Conservation (phyloP, 2,888 invertebrate species). For the Phania funesta region DNA sequence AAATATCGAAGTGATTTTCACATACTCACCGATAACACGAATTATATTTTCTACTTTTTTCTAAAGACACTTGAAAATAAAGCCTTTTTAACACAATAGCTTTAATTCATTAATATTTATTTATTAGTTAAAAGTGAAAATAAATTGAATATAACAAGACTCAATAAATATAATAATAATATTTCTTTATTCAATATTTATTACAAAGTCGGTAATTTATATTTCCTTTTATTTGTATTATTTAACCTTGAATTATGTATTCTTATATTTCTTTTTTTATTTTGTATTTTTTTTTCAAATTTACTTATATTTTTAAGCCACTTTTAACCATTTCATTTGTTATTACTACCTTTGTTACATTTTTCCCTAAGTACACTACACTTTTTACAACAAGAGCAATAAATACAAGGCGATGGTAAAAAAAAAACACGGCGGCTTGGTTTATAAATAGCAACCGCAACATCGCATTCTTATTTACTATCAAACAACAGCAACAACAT, state of each 20-base stretch:
- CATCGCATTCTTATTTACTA: neutral
- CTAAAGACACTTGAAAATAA: neutral
- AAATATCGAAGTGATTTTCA: constrained; percentile 17
- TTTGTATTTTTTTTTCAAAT: constrained; percentile 14
- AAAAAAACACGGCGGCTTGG: constrained; percentile 42
- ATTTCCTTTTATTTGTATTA: neutral
- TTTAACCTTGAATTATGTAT: constrained; percentile 2
- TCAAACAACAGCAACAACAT: constrained; percentile 4
- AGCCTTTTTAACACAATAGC: neutral
- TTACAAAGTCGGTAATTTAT: neutral
- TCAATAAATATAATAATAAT: too few species aligned
- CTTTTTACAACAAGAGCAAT: constrained; percentile 14
- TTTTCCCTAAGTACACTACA: constrained; percentile 12
- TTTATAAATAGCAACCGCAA: constrained; percentile 42
- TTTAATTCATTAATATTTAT: neutral
- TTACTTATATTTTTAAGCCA: constrained; percentile 25
- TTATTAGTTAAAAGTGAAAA: neutral
- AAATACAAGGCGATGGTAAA: constrained; percentile 13
- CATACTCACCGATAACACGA: constrained; percentile 37
- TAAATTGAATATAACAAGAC: too few species aligned
- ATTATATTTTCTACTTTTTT: constrained; percentile 8
- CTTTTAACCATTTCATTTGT: constrained; percentile 22
- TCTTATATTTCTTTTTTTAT: constrained; percentile 4
- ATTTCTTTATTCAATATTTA: too few species aligned
- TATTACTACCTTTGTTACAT: constrained; percentile 22